A percentile compares a stretch with the other conserved stretches of the same genome.
These are phyloP conservation scores for Cotesia glomerata DNA, from an alignment of 1,140 invertebrate species.

Conservation along the genomic window DNA sequence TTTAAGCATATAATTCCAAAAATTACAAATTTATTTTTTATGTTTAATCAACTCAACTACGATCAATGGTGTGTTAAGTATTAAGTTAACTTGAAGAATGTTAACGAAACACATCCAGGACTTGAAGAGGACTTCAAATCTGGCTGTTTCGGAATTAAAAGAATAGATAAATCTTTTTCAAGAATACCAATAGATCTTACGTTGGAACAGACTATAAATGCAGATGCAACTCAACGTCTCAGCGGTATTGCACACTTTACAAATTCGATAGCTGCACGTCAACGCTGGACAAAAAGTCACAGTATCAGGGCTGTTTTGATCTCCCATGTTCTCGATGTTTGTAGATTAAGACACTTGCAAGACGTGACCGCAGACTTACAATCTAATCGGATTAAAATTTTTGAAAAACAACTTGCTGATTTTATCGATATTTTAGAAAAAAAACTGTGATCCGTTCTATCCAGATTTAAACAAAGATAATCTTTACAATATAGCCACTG, in stretches of 20 bases:
- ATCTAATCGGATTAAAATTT: too few relatives aligned
- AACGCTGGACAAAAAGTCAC: constrained; percentile 35
- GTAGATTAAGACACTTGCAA: too few relatives aligned
- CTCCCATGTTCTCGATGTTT: too few relatives aligned
- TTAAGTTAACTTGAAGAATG: constrained; percentile 16
- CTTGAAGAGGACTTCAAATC: constrained; percentile 31
- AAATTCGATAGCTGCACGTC: constrained; percentile 38
- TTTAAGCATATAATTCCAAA: constrained; percentile 38
- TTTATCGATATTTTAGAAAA: not conserved
- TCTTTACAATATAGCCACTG: constrained; percentile 32
- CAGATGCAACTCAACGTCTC: not conserved
- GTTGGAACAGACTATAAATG: constrained; percentile 46
- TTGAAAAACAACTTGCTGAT: not conserved
- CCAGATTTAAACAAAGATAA: not conserved
- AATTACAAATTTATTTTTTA: constrained; percentile 40
- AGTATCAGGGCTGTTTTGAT: not conserved
- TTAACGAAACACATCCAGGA: constrained; percentile 42
- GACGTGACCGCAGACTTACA: too few relatives aligned
- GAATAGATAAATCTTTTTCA: constrained; percentile 40
- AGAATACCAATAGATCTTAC: constrained; percentile 40
- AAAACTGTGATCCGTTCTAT: constrained; percentile 26
- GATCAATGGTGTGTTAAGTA: constrained; percentile 12
- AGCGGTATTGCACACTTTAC: constrained; percentile 31
- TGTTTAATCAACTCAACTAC: constrained; percentile 39
- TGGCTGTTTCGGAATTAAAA: constrained; percentile 38